Evolutionary conservation across 2,888 invertebrate species (phyloP), one percentile per base, ranked within the genome.

Genomic region (Drosophila dives): DNA sequence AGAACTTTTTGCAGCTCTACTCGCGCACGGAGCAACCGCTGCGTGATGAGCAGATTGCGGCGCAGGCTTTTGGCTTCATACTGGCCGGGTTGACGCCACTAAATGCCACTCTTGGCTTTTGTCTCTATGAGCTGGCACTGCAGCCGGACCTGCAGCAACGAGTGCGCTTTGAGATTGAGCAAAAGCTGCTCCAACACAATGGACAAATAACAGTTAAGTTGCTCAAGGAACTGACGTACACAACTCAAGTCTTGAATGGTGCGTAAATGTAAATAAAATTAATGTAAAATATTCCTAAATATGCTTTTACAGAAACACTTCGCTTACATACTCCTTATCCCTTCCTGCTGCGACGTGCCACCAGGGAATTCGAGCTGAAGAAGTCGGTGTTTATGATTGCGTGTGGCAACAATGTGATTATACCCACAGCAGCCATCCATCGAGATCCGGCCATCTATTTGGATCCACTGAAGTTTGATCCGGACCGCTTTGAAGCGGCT

Each of bases 31-130:
- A 81, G 3, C 64, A 67, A 8, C 61, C 83, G 3, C 68, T 92
- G 0, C 72, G 77, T 4, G 88, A 91, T 50, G 48, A 71, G 26
- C 85, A 92, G 68, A 88, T 93, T n/a, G 89, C 92, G 0, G 93
- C 93, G 0, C 92, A 93, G 45, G 86, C 91, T 0, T 93, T 92
- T 71, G 82, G 90, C 3, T 93, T 92, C 56, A 81, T 92, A 15
- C 49, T 92, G 33, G 92, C 95, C 17, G 96, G 96, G 0, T 94
- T 95, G 75, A 95, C 95, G 87, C 95, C 95, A 0, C 94, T 95
- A 0, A 95, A 95, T 0, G 94, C 95, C 0, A 94, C 95, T 0
- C 93, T 95, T 4, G 94, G 94, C 70, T 95, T 94, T 70, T 89
- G 90, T 6, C 76, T 93, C 0, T 92, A 91, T 45, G 93, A 93